Percentiles rank a stretch among this genome's conserved stretches.
phyloP scores from a whole-genome alignment of 2,888 invertebrate genomes.

The Unio pictorum region DNA sequence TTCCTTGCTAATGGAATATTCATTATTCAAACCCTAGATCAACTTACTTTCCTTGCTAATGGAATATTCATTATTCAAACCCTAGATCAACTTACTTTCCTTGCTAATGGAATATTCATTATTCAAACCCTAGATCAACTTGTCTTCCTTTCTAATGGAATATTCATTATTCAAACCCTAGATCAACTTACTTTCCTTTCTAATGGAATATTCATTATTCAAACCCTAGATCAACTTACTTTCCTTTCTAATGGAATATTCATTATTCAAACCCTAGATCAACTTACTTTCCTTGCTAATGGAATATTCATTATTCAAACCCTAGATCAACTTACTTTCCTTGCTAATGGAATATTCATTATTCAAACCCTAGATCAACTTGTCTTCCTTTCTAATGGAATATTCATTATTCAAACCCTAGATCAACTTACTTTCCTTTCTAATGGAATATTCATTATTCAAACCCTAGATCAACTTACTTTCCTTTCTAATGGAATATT shows the following conservation, averaged over 20 bases:
- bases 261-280: too few species aligned
- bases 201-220: constrained; percentile 82
- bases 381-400: constrained; percentile 77
- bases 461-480: constrained; percentile 53
- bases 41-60: constrained; percentile 72
- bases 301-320: constrained; percentile 80
- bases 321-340: constrained; percentile 55
- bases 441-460: too few species aligned
- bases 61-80: too few species aligned
- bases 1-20: constrained; percentile 80
- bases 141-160: constrained; percentile 77
- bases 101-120: constrained; percentile 83
- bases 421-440: constrained; percentile 63
- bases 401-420: constrained; percentile 76
- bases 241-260: constrained; percentile 78
- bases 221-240: constrained; percentile 41
- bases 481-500: constrained; percentile 80
- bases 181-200: constrained; percentile 64
- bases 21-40: constrained; percentile 69
- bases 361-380: too few species aligned
- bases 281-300: constrained; percentile 73
- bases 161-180: too few species aligned
- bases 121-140: background rate
- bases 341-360: constrained; percentile 81
- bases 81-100: constrained; percentile 59